phyloP scores from a whole-genome alignment of 2,113 vertebrate genomes.

The Piprites chloris region DNA sequence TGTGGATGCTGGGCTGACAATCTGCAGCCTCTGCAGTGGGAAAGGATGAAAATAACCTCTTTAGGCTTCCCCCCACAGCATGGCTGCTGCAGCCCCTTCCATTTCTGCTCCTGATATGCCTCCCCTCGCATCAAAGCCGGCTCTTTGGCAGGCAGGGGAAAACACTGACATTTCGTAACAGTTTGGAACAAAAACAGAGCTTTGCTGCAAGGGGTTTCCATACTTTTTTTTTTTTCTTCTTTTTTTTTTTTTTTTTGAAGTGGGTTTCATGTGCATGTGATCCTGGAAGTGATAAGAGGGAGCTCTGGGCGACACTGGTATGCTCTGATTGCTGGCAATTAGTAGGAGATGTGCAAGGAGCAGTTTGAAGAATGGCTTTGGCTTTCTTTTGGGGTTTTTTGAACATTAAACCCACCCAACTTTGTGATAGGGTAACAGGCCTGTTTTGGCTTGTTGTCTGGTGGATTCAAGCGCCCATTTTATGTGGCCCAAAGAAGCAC shows the following conservation, averaged over 20 bases:
- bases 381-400: not conserved
- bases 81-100: not conserved
- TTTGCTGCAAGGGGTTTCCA: constrained; percentile 49
- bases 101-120: not conserved
- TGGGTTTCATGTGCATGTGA: not conserved
- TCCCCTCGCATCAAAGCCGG: not conserved
- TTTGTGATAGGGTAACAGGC: not conserved
- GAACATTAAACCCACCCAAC: not conserved
- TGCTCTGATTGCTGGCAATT: not conserved
- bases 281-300: constrained; percentile 19
- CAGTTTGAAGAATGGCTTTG: not conserved
- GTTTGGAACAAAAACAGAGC: constrained; percentile 11
- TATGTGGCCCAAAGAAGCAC: not conserved
- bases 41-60: not conserved
- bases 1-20: rapidly evolving
- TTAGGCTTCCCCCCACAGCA: rapidly evolving
- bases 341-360: not conserved
- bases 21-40: not conserved
- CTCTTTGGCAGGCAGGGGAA: not conserved
- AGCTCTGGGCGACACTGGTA: not conserved
- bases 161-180: constrained; percentile 24
- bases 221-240: not conserved
- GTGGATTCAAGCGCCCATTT: not conserved
- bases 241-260: not conserved
- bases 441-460: not conserved